These are phyloP conservation scores for Mimas tiliae DNA, from an alignment of 2,888 invertebrate genomes.

Conservation along the genomic window DNA sequence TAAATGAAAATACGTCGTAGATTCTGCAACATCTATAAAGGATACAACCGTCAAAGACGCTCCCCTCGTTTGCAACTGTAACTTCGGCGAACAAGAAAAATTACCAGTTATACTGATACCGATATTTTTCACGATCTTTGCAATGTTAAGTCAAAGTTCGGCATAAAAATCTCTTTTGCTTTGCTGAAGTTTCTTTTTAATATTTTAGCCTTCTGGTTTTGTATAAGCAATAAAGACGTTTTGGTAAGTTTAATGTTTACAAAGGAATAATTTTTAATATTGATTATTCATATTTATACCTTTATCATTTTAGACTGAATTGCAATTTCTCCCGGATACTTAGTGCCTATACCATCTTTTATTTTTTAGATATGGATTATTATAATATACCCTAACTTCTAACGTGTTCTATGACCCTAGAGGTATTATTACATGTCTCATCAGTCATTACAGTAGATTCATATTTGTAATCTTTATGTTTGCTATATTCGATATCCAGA, in stretches of 20 bases:
- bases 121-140: slow-evolving; percentile 13
- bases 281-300: too few relatives aligned
- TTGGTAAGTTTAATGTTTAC: too few relatives aligned
- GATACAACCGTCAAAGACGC: slow-evolving; percentile 47
- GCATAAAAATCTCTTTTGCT: background rate
- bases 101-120: slow-evolving; percentile 40
- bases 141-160: slow-evolving; percentile 6
- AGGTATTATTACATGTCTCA: background rate
- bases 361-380: too few relatives aligned
- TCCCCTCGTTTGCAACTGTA: slow-evolving; percentile 39
- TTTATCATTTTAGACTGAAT: too few relatives aligned
- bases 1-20: slow-evolving; percentile 35
- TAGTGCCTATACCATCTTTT: too few relatives aligned
- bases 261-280: too few relatives aligned
- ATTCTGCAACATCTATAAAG: slow-evolving; percentile 56
- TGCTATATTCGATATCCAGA: slow-evolving; percentile 20
- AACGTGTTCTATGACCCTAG: too few relatives aligned
- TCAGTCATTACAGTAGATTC: background rate
- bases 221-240: background rate
- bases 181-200: background rate
- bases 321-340: too few relatives aligned
- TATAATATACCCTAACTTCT: too few relatives aligned
- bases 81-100: slow-evolving; percentile 52
- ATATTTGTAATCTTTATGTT: background rate
- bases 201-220: too few relatives aligned